Percentiles rank a stretch among this genome's conserved stretches.
Conservation (phyloP, 2,113 vertebrate genomes). For the Odocoileus hemionus region DNA sequence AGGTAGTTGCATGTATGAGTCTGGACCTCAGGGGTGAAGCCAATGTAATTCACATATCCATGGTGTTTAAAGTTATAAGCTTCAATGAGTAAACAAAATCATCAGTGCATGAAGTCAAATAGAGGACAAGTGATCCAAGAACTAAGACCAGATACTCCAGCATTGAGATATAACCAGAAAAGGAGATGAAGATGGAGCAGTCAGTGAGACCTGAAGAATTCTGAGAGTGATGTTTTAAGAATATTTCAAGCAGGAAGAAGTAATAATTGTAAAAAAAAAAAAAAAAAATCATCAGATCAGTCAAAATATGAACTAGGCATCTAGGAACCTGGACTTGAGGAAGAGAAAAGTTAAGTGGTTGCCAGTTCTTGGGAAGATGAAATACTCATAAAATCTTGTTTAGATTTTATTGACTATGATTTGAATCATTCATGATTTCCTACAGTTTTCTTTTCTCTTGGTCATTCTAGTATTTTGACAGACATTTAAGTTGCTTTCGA, state of each 20-base stretch:
- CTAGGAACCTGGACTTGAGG: background rate
- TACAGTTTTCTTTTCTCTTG: conserved; percentile 36
- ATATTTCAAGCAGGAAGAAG: background rate
- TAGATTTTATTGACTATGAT: conserved; percentile 31
- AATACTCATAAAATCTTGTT: background rate
- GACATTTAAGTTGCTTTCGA: conserved; percentile 50
- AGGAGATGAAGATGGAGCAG: background rate
- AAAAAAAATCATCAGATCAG: background rate
- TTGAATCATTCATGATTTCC: conserved; percentile 53
- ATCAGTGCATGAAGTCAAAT: background rate
- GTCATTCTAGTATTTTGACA: conserved; percentile 36
- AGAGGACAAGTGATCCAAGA: background rate
- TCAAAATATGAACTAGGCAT: background rate
- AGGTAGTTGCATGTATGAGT: background rate
- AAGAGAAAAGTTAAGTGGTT: background rate
- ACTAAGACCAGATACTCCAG: background rate
- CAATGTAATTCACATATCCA: too few relatives aligned
- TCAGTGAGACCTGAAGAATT: background rate
- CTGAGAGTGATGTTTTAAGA: background rate
- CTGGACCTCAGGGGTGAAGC: background rate
- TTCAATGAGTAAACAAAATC: background rate
- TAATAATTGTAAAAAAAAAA: background rate
- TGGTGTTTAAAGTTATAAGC: background rate
- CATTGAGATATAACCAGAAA: background rate
- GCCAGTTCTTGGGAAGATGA: background rate